Conservation (phyloP, 2,888 invertebrate species). For the Drosophila helvetica region DNA sequence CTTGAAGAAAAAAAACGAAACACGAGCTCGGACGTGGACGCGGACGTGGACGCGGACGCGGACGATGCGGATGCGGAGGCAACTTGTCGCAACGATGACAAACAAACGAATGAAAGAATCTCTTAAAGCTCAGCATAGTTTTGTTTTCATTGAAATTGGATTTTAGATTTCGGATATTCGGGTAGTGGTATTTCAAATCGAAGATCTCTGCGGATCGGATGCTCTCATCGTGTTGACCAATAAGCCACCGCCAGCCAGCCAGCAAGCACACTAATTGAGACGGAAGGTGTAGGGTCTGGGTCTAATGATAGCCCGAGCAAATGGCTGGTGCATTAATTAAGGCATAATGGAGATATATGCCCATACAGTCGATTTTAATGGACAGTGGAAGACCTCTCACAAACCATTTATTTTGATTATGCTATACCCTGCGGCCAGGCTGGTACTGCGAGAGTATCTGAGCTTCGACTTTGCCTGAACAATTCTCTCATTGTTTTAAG, state of each 20-base stretch:
- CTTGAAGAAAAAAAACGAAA: slow-evolving; percentile 8
- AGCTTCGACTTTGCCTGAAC: slow-evolving; percentile 1
- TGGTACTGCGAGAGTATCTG: slow-evolving; percentile 8
- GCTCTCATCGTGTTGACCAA: slow-evolving; percentile 42
- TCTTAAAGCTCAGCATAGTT: slow-evolving; percentile 56
- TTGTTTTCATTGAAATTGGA: slow-evolving; percentile 49
- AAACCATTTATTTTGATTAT: not conserved
- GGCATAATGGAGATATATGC: slow-evolving; percentile 8
- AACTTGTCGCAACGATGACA: slow-evolving; percentile 61
- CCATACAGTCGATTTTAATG: slow-evolving; percentile 7
- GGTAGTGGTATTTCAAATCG: slow-evolving; percentile 9
- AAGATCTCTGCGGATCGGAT: slow-evolving; percentile 15
- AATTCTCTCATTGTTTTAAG: slow-evolving; percentile 14
- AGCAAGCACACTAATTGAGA: slow-evolving; percentile 52
- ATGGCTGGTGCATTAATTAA: slow-evolving; percentile 31
- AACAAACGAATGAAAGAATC: slow-evolving; percentile 69
- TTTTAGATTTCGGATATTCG: not conserved
- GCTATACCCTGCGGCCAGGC: not conserved
- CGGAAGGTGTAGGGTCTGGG: slow-evolving; percentile 15
- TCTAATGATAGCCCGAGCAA: slow-evolving; percentile 32
- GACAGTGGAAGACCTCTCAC: slow-evolving; percentile 23
- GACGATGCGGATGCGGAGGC: slow-evolving; percentile 24
- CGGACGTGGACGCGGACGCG: too few species aligned
- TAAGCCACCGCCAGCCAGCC: slow-evolving; percentile 28
- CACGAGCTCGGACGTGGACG: too few species aligned